Evolutionary conservation across 2,113 vertebrate genomes (phyloP), one percentile per base, ranked within the genome.

Genomic region (Dromaius novaehollandiae): DNA sequence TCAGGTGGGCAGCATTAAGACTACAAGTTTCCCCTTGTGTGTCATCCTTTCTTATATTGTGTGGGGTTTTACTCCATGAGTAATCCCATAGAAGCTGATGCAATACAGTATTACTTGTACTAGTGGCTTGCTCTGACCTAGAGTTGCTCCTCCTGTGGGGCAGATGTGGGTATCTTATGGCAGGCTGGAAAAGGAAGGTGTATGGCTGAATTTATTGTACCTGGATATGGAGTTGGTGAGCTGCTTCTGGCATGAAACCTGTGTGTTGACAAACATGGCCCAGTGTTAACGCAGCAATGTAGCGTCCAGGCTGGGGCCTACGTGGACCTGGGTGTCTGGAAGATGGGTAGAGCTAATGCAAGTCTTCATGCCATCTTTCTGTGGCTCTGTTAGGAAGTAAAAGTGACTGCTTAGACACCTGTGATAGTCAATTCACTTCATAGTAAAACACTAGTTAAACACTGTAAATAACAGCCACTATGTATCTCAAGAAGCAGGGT

Each of bases 181-280:
- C 0, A 0, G 15, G 26, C 30, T 17, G 40, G n/a, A 36, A 63
- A 78, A 64, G 24, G 6, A 58, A 51, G 3, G 24, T 38, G 9
- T 22, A 14, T 3, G 71, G 3, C 2, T 17, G 69, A 28, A 32
- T 17, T 86, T 6, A 1, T 2, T 64, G 44, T 81, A 61, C 7
- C 16, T 55, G 26, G 50, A 8, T 32, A 75, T 22, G 55, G 60
- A 58, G 30, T 55, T 82, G 88, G 73, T 1, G 9, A 34, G 40
- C 7, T 38, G 40, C 40, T 24, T 32, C 34, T 17, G n/a, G 61
- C 30, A 34, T 28, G 24, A 71, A 89, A 17, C 7, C 9, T 26
- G 4, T 0, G 0, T 25, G 7, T 5, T 38, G 48, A 5, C 3
- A 21, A 13, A 14, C 0, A 1, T 53, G 13, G 58, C 8, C 13